A percentile compares a stretch with the other conserved stretches of the same genome.
Evolutionary conservation across 2,888 invertebrate genomes (phyloP).

Genomic region (Salticus scenicus): DNA sequence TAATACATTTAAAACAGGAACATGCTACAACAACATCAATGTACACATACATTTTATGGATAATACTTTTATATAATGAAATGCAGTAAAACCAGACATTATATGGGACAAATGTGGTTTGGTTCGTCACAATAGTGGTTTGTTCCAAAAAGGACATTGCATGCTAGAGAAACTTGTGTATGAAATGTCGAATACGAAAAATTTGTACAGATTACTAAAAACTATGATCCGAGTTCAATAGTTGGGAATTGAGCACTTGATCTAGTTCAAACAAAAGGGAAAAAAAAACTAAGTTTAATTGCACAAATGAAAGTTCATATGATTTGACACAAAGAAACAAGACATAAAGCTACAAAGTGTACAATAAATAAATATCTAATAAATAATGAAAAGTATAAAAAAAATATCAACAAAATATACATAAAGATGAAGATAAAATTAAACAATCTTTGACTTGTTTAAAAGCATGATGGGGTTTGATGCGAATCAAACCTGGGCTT

Average conservation of each 20-base stretch:
- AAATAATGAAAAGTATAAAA: neutral
- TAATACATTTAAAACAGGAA: neutral
- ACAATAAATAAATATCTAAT: too few relatives aligned
- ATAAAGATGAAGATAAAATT: neutral
- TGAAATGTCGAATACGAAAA: neutral
- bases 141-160: neutral
- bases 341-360: too few relatives aligned
- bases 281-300: neutral
- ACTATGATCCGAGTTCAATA: neutral
- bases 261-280: neutral
- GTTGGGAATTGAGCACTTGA: neutral
- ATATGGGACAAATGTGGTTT: too few relatives aligned
- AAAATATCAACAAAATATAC: neutral
- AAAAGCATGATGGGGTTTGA: conserved; percentile 7
- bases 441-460: too few relatives aligned
- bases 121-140: neutral
- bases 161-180: neutral
- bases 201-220: neutral
- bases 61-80: neutral
- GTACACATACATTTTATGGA: neutral
- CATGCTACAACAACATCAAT: neutral
- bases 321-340: neutral
- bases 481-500: conserved; percentile 8
- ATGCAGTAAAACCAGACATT: neutral
- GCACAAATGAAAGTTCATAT: neutral